Conservation (phyloP, 1,140 invertebrate species). For the Neocloeon triangulifer region DNA sequence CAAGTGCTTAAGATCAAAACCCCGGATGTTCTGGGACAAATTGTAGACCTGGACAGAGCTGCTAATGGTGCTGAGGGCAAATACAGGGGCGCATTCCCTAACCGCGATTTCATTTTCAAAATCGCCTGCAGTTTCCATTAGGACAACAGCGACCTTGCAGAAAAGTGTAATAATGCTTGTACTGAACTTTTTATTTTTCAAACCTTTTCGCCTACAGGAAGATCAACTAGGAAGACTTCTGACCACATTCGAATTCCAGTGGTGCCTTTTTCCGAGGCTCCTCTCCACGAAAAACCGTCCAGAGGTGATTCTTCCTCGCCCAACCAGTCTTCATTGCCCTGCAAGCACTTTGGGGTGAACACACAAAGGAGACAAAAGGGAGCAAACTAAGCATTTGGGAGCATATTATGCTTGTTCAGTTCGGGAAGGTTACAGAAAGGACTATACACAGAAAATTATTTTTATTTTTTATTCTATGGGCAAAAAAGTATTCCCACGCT, state of each 20-base stretch:
- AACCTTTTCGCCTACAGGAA: constrained; percentile 55
- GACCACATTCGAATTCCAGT: constrained; percentile 94
- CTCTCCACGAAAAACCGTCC: constrained; percentile 75
- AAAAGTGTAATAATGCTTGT: no score
- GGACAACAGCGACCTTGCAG: constrained; percentile 28
- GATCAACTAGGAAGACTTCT: constrained; percentile 63
- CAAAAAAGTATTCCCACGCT: no score
- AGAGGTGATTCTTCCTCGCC: constrained; percentile 44
- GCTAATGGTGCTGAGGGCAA: constrained; percentile 24
- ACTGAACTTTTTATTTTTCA: no score
- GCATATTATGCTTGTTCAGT: no score
- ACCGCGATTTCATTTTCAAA: constrained; percentile 37
- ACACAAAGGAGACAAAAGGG: no score
- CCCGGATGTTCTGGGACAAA: constrained; percentile 26
- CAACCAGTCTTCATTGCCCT: constrained; percentile 35
- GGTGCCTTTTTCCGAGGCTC: constrained; percentile 82
- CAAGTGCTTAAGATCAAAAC: constrained; percentile 29
- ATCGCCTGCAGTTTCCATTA: constrained; percentile 45
- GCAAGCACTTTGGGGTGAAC: constrained; percentile 7
- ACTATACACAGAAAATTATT: no score
- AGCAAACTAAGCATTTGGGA: no score
- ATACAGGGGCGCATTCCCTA: constrained; percentile 37
- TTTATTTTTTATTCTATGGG: no score
- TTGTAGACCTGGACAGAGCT: constrained; percentile 28
- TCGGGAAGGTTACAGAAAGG: no score